Conservation (phyloP, 2,888 invertebrate species). For the Frankliniella intonsa region DNA sequence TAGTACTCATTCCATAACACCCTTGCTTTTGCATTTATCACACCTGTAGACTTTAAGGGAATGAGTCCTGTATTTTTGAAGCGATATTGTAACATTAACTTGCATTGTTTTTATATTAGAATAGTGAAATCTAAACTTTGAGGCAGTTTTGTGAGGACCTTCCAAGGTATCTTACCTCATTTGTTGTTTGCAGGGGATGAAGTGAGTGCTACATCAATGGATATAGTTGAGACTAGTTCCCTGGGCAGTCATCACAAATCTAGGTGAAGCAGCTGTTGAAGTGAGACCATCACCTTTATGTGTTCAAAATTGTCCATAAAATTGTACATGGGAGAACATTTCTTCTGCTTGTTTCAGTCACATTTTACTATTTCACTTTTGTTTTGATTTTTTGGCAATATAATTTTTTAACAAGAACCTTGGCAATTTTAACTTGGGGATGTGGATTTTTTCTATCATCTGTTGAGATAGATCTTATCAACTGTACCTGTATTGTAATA, state of each 20-base stretch:
- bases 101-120: background rate
- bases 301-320: slow-evolving; percentile 11
- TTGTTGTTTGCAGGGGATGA: slow-evolving; percentile 11
- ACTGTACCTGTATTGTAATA: background rate
- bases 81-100: background rate
- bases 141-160: background rate
- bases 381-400: background rate
- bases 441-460: too few species aligned
- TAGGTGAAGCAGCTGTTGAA: background rate
- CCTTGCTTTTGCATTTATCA: slow-evolving; percentile 7
- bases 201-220: background rate
- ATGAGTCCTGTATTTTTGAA: background rate
- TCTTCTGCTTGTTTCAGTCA: background rate
- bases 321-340: background rate
- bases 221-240: slow-evolving; percentile 12
- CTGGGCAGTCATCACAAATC: background rate
- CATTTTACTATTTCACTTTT: background rate
- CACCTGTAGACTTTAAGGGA: slow-evolving; percentile 16
- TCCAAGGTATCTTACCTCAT: background rate
- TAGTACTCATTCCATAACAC: background rate
- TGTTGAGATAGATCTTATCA: background rate
- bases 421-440: too few species aligned
- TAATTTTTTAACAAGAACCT: background rate
- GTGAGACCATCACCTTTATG: slow-evolving; percentile 5
- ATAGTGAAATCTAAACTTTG: background rate